Evolutionary conservation across 2,113 vertebrate genomes (phyloP).

Genomic region (Mobula hypostoma): DNA sequence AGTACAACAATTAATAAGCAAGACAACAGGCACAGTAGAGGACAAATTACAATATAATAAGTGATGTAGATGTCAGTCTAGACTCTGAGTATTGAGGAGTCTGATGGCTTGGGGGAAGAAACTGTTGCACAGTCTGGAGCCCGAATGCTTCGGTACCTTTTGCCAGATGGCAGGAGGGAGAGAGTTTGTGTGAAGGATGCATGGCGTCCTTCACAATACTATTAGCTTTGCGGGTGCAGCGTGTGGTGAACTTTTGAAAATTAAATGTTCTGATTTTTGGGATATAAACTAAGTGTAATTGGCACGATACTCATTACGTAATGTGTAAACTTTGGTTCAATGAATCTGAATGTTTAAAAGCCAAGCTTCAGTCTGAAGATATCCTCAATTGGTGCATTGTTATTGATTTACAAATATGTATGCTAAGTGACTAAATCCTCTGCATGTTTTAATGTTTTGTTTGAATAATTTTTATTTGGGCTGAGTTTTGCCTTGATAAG

Average conservation of each 20-base stretch:
- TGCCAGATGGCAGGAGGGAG: no score
- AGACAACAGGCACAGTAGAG: no score
- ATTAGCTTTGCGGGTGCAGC: no score
- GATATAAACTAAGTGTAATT: neutral
- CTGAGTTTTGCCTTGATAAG: neutral
- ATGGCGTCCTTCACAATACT: no score
- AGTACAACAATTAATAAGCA: no score
- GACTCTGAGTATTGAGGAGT: no score
- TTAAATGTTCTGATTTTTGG: neutral
- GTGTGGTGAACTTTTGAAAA: neutral
- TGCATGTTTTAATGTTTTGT: neutral
- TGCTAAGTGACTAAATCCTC: neutral
- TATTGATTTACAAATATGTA: neutral
- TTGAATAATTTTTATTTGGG: neutral
- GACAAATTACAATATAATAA: no score
- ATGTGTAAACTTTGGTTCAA: neutral
- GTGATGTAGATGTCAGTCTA: no score
- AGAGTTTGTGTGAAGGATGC: no score
- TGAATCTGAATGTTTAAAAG: neutral
- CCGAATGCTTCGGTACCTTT: no score
- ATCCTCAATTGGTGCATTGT: neutral
- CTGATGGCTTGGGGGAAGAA: no score
- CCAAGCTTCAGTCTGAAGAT: neutral
- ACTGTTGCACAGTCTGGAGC: no score
- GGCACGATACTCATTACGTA: neutral